Evolutionary conservation across 2,113 vertebrate species (phyloP).

Genomic region (Geococcyx californianus): DNA sequence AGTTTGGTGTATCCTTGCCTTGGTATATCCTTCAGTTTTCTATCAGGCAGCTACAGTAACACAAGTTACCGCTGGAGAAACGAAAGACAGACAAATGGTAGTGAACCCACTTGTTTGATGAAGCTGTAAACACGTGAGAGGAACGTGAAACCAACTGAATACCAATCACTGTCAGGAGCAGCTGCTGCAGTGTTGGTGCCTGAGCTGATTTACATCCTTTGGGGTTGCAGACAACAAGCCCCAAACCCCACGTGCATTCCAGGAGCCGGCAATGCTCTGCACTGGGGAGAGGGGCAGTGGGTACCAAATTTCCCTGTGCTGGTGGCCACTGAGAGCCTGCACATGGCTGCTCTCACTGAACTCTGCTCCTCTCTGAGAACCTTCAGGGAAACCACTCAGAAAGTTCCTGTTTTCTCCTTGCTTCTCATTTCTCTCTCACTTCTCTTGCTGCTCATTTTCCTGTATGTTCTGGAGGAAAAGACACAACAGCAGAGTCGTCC

Average conservation of each 20-base stretch:
- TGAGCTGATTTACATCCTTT: not conserved
- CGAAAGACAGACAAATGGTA: not conserved
- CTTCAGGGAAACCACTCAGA: accelerated
- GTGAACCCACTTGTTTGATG: not conserved
- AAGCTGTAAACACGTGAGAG: not conserved
- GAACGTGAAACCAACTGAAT: not conserved
- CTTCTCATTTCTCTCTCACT: not conserved
- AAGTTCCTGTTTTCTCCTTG: not conserved
- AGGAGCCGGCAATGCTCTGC: not conserved
- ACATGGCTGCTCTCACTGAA: accelerated
- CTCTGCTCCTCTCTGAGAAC: not conserved
- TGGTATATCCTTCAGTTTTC: not conserved
- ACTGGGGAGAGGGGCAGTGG: too few species aligned
- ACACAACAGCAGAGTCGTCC: not conserved
- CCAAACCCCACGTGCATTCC: accelerated
- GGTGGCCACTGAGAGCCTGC: not conserved
- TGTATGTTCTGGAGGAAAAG: not conserved
- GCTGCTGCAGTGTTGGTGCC: not conserved
- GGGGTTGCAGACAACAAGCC: not conserved
- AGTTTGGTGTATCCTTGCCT: not conserved
- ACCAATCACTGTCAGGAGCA: too few species aligned
- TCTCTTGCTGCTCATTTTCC: not conserved
- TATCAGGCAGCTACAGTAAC: not conserved
- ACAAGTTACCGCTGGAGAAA: not conserved
- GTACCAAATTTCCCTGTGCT: accelerated